These are phyloP conservation scores for Heliocidaris erythrogramma DNA, from an alignment of 35 echinoderm and acorn worm species.

Conservation along the genomic window DNA sequence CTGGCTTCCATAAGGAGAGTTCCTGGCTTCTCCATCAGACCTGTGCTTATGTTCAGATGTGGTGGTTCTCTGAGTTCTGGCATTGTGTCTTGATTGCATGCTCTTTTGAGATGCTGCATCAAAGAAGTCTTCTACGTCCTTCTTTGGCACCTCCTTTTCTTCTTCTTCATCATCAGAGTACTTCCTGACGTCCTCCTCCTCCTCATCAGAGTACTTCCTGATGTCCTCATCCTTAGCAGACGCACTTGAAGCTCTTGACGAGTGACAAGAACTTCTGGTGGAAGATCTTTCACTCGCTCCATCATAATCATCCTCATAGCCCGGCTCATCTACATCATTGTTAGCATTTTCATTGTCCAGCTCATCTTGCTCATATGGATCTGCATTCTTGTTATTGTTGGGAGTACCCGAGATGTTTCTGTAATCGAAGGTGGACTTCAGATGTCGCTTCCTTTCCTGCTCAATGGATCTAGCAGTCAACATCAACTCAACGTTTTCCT, in stretches of 20 bases:
- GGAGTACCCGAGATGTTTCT: constrained; percentile 14
- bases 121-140: constrained; percentile 39
- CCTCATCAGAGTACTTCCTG: constrained; percentile 14
- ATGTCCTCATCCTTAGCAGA: background rate
- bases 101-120: constrained; percentile 33
- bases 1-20: constrained; percentile 15
- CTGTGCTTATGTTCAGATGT: background rate
- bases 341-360: constrained; percentile 16
- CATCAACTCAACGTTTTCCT: constrained; percentile 71
- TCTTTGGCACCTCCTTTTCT: background rate
- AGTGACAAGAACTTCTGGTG: constrained; percentile 22
- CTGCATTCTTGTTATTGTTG: constrained; percentile 83
- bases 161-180: background rate
- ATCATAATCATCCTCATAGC: constrained; percentile 51
- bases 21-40: background rate
- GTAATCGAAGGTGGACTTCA: constrained; percentile 77
- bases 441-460: constrained; percentile 62
- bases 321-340: constrained; percentile 24
- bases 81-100: background rate
- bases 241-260: constrained; percentile 38
- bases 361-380: constrained; percentile 27
- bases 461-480: constrained; percentile 69
- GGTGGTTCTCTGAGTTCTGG: background rate
- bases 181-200: constrained; percentile 4
- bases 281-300: constrained; percentile 16